Percentiles rank a stretch among this genome's conserved stretches.
These are phyloP conservation scores for Rachycentron canadum DNA, from an alignment of 2,797 vertebrate species.

Conservation along the genomic window DNA sequence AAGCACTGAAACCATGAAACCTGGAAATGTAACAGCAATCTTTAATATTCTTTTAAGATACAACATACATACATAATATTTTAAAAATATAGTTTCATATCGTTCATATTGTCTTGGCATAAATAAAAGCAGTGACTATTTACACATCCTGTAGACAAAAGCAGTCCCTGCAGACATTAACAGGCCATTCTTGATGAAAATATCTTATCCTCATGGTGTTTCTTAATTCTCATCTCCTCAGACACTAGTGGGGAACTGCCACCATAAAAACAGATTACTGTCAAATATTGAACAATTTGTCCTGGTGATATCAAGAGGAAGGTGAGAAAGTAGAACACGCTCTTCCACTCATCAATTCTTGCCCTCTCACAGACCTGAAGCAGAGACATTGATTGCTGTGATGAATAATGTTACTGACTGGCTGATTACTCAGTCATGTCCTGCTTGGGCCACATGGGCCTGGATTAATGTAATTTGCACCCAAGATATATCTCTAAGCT, in stretches of 20 bases:
- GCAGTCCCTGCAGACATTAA: slow-evolving; percentile 7
- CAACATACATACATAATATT: slow-evolving; percentile 51
- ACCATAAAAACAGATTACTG: slow-evolving; percentile 52
- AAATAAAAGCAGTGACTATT: slow-evolving; percentile 63
- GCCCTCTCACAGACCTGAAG: slow-evolving; percentile 44
- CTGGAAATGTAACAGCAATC: slow-evolving; percentile 51
- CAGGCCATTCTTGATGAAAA: slow-evolving; percentile 4
- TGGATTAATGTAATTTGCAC: slow-evolving; percentile 60
- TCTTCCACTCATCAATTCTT: slow-evolving; percentile 52
- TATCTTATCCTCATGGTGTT: slow-evolving; percentile 1
- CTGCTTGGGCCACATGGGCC: slow-evolving; percentile 49
- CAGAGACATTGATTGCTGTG: slow-evolving; percentile 61
- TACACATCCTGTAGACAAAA: slow-evolving; percentile 61
- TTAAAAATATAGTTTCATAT: slow-evolving; percentile 66
- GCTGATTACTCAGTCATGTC: slow-evolving; percentile 63
- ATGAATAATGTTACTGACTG: slow-evolving; percentile 55
- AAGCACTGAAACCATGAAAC: slow-evolving; percentile 36
- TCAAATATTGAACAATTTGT: slow-evolving; percentile 58
- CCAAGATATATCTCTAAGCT: slow-evolving; percentile 45
- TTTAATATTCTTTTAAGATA: slow-evolving; percentile 63
- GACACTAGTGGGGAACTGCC: slow-evolving; percentile 15
- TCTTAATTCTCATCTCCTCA: slow-evolving; percentile 6
- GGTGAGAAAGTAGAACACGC: slow-evolving; percentile 49
- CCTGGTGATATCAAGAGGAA: slow-evolving; percentile 50
- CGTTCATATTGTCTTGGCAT: slow-evolving; percentile 30